phyloP scores from a whole-genome alignment of 2,888 invertebrate species.

The Noctua janthina region DNA sequence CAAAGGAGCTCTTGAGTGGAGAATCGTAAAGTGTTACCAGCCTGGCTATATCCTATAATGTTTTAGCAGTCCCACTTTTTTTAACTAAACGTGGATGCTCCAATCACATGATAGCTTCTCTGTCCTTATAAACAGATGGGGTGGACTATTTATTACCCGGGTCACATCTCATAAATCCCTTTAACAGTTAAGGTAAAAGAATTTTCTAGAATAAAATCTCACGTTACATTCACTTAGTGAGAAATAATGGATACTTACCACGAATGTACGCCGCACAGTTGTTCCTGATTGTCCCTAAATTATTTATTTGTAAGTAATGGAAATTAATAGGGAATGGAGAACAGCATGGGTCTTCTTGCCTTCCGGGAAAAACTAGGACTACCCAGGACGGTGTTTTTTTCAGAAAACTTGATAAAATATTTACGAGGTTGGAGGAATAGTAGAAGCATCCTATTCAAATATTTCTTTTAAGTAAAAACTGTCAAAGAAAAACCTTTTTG shows the following conservation, averaged over 20 bases:
- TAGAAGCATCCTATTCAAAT: not conserved
- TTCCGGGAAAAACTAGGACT: not conserved
- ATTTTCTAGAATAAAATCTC: conserved; percentile 40
- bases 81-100: not conserved
- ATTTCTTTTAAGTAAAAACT: conserved; percentile 6
- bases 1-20: not conserved
- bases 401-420: not conserved
- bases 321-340: conserved; percentile 44
- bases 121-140: conserved; percentile 13
- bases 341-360: conserved; percentile 3
- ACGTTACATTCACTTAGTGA: conserved; percentile 33
- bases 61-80: not conserved
- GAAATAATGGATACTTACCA: conserved; percentile 51
- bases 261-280: conserved; percentile 42
- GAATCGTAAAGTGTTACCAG: not conserved
- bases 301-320: conserved; percentile 51
- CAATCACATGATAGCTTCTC: conserved; percentile 26
- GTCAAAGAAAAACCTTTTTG: not conserved
- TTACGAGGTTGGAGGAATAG: not conserved
- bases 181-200: conserved; percentile 28
- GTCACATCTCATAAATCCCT: conserved; percentile 37
- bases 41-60: not conserved
- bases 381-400: not conserved
- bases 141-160: conserved; percentile 19
- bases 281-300: conserved; percentile 55